Base-by-base conservation (phyloP, 1,140 invertebrate genomes). In the Zaprionus taronus region DNA sequence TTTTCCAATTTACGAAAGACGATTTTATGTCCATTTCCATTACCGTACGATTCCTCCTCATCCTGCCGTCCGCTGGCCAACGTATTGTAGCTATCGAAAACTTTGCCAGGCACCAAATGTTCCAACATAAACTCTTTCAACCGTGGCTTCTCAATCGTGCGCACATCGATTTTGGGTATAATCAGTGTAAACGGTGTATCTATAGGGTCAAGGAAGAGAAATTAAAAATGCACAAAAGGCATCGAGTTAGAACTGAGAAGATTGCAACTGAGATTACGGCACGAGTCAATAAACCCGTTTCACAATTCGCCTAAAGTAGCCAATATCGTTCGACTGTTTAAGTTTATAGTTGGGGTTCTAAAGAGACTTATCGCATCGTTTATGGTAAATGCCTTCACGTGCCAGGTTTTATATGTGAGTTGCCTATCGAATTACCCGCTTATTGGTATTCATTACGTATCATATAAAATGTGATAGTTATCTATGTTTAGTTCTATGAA, bases 121-220 rank as follows among this genome's bases (percentile, higher is more conserved):
- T 95, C 94, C 71, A 94, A 80, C 58, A 95, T 91, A 60, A 95
- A 92, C 71, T 94, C 93, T 79, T 94, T 94, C 5, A 95, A 81
- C 17, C 89, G 92, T 26, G 94, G 93, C 41, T 93, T 92, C 58
- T 93, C 93, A 66, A 93, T 93, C 20, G 84, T 93, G 15, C 93
- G 93, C 60, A 93, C 93, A 91, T 95, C 91, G 67, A 93, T 95
- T 82, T 93, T 92, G 14, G 94, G 94, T 61, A 94, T 94, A 74
- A 95, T 93, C 74, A 95, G 94, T 73, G 95, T 95, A 75, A 94
- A 95, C 4, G 94, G 94, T 63, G 94, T 93, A 83, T 94, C 95
- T 95, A 93, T 6, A 93, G 15, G 15, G 93, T 38, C 3, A 73
- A 56, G 62, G 67, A 83, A 86, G 74, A 65, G 17, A 15, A 72